Conservation (phyloP, 2,888 invertebrate genomes). For the Iselma pallidipennis region DNA sequence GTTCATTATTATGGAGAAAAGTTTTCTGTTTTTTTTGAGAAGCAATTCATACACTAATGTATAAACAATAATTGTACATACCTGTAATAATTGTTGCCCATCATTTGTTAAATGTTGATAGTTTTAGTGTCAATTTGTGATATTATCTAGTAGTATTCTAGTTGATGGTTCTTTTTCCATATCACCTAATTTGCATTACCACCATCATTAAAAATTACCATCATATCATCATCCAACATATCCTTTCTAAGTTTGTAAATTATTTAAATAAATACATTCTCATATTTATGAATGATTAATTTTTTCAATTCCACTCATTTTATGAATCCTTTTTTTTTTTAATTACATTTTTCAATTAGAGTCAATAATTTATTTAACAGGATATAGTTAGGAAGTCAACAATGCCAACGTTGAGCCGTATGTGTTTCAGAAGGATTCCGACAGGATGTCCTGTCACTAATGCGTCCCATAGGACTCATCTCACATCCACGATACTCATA, state of each 20-base stretch:
- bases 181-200: constrained; percentile 1
- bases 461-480: constrained; percentile 31
- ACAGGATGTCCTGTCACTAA: constrained; percentile 26
- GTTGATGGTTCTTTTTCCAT: constrained; percentile 19
- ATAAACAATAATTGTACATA: constrained; percentile 27
- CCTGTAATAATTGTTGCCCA: constrained; percentile 28
- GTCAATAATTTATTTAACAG: constrained; percentile 19
- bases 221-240: constrained; percentile 20
- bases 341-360: constrained; percentile 15
- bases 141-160: constrained; percentile 29
- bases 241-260: constrained; percentile 27
- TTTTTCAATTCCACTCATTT: too few species aligned
- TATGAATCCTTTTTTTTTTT: neutral
- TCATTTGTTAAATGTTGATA: constrained; percentile 33
- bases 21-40: neutral
- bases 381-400: constrained; percentile 17
- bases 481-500: constrained; percentile 27
- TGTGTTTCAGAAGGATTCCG: constrained; percentile 19
- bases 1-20: too few species aligned
- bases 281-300: constrained; percentile 10
- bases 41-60: neutral
- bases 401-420: constrained; percentile 14
- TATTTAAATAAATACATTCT: constrained; percentile 27
- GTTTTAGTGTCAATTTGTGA: constrained; percentile 35
- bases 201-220: constrained; percentile 1